phyloP scores from a whole-genome alignment of 2,797 vertebrate species.

The Gallinago solitaria region DNA sequence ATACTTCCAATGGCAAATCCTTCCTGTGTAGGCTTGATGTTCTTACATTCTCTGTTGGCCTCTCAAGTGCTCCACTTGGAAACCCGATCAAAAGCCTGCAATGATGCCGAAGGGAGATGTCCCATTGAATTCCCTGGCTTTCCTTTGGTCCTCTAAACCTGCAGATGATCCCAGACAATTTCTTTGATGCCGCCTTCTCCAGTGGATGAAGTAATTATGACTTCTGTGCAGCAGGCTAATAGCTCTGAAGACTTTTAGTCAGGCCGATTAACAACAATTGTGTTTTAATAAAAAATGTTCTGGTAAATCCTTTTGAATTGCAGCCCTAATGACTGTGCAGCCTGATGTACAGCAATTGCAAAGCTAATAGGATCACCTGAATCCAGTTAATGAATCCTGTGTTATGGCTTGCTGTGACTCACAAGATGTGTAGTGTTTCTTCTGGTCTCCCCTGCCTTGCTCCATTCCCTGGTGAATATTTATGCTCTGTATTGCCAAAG shows the following conservation, averaged over 20 bases:
- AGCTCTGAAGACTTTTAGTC: constrained; percentile 54
- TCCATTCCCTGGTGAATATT: constrained; percentile 53
- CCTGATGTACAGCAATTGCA: constrained; percentile 58
- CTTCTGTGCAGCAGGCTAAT: constrained; percentile 35
- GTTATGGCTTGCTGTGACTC: constrained; percentile 40
- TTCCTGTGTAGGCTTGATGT: constrained; percentile 29
- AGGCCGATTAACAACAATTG: constrained; percentile 42
- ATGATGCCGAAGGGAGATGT: constrained; percentile 19
- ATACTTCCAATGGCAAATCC: constrained; percentile 52
- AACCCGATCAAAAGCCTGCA: constrained; percentile 34
- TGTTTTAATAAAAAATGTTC: constrained; percentile 67
- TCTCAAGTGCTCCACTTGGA: not conserved
- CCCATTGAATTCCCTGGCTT: not conserved
- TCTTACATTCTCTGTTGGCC: not conserved
- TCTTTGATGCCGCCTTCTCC: constrained; percentile 14
- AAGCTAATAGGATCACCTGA: constrained; percentile 66
- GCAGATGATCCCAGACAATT: not conserved
- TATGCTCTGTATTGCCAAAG: constrained; percentile 11
- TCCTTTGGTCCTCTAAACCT: constrained; percentile 21
- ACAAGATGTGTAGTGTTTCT: constrained; percentile 11
- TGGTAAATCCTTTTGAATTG: constrained; percentile 56
- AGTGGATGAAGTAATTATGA: constrained; percentile 44
- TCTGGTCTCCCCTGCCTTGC: constrained; percentile 11
- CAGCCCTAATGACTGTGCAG: constrained; percentile 57
- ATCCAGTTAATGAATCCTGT: constrained; percentile 65